phyloP scores from a whole-genome alignment of 2,888 invertebrate species.

The Tineola bisselliella region DNA sequence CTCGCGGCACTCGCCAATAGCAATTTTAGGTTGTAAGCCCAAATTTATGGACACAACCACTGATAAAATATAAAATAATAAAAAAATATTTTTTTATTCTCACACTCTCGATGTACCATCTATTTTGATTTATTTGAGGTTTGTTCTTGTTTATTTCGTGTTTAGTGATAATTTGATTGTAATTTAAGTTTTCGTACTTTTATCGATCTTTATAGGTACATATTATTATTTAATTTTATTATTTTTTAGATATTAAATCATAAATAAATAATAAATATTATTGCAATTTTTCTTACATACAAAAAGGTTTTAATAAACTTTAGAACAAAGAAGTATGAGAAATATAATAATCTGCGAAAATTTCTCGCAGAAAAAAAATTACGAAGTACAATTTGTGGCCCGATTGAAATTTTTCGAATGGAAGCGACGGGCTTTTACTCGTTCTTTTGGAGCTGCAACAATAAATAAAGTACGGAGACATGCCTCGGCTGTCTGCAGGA shows the following conservation, averaged over 20 bases:
- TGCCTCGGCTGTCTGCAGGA: slow-evolving; percentile 49
- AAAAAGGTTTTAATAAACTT: neutral
- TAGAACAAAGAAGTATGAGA: neutral
- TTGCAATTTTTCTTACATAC: too few relatives aligned
- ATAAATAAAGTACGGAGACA: slow-evolving; percentile 60
- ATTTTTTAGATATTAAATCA: too few relatives aligned
- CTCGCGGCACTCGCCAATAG: slow-evolving; percentile 30
- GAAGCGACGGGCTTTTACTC: slow-evolving; percentile 53
- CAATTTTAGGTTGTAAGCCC: slow-evolving; percentile 47
- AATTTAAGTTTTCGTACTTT: neutral
- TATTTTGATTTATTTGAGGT: neutral
- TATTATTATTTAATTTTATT: too few relatives aligned
- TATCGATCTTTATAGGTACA: too few relatives aligned
- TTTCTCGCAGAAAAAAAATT: neutral
- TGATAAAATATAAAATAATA: too few relatives aligned
- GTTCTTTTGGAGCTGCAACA: slow-evolving; percentile 38
- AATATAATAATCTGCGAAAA: slow-evolving; percentile 11
- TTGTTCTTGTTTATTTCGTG: neutral
- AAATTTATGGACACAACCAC: slow-evolving; percentile 50
- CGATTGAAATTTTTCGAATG: slow-evolving; percentile 64
- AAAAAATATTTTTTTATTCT: too few relatives aligned
- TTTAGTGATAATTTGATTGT: neutral
- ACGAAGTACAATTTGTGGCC: neutral
- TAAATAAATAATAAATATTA: too few relatives aligned
- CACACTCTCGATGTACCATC: neutral